Conservation (phyloP, 2,888 invertebrate species). For the Xestobium rufovillosum region DNA sequence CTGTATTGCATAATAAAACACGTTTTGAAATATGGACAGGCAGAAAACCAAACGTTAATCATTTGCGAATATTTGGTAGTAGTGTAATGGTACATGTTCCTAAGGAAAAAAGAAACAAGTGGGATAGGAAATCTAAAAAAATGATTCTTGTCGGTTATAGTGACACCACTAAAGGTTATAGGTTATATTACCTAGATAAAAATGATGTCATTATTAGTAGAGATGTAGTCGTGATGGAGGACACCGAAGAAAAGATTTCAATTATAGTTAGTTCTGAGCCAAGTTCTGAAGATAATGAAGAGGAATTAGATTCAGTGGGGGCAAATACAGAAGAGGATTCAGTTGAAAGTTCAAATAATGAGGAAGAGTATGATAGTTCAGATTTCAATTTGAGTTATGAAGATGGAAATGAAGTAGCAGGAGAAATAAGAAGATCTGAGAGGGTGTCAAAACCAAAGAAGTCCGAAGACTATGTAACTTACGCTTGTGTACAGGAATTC, state of each 20-base stretch:
- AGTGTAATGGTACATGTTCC: constrained; percentile 22
- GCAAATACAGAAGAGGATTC: neutral
- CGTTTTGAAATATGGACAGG: constrained; percentile 9
- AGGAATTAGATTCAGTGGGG: constrained; percentile 4
- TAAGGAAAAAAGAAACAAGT: constrained; percentile 22
- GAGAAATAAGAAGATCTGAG: constrained; percentile 19
- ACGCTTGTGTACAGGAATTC: constrained; percentile 18
- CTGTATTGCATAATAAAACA: constrained; percentile 8
- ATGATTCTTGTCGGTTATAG: constrained; percentile 15
- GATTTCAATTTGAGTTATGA: neutral
- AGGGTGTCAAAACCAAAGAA: constrained; percentile 20
- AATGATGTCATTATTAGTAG: neutral
- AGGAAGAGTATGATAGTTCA: neutral
- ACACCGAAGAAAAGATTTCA: constrained; percentile 1
- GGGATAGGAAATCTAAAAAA: no score
- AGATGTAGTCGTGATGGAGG: constrained; percentile 2
- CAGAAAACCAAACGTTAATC: constrained; percentile 19
- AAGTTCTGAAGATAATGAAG: neutral
- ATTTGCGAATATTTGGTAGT: constrained; percentile 23
- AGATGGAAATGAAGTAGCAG: neutral
- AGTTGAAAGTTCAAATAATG: neutral
- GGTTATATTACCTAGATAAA: neutral
- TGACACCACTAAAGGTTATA: constrained; percentile 3
- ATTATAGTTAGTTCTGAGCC: neutral
- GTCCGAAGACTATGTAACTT: constrained; percentile 23